Base-by-base conservation (phyloP, 2,888 invertebrate species). In the Kuschelorhynchus macadamiae region DNA sequence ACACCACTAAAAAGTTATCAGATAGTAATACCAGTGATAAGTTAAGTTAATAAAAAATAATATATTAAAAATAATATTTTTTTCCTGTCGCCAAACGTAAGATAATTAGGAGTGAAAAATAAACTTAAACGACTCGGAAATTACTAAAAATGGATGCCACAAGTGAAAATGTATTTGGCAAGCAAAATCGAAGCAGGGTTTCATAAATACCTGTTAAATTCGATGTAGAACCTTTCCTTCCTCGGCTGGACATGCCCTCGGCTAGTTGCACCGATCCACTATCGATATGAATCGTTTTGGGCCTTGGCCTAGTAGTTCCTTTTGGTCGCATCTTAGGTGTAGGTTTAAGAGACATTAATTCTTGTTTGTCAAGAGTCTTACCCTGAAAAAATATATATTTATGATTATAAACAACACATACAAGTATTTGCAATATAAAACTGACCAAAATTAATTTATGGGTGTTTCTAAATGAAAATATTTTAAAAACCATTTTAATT, bases 261-360 rank as follows among this genome's bases (percentile, higher is more conserved):
- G 92, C 92, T 74, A 91, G 88, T 78, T 93, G 92, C 53, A 92
- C 88, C 39, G 91, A 90, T 57, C 91, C 91, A 78, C 91, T 90
- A 82, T 95, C 95, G 71, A 95, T 94, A 81, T 96, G 95, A 71
- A 96, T 95, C 42, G 95, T 96, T 86, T 95, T 95, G 52, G 95
- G 95, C 25, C 95, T 86, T 42, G 93, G 94, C 71, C 94, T 88
- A 62, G 83, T 81, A 17, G 88, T 86, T n/a, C 65, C 72, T 82
- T 90, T 91, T 69, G 87, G 85, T 74, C 92, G 85, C 84, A 91
- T 85, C 80, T 90, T 91, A 61, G 88, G 86, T 18, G 85, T 85
- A 72, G 86, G 88, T 78, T 90, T 89, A 74, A 90, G 84, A 32
- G 88, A 86, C 73, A 88, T 84, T 67, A 90, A 80, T 71, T 91